A percentile compares a stretch with the other conserved stretches of the same genome.
These are phyloP conservation scores for Fistularia commersonii DNA, from an alignment of 2,797 vertebrate genomes.

Conservation along the genomic window DNA sequence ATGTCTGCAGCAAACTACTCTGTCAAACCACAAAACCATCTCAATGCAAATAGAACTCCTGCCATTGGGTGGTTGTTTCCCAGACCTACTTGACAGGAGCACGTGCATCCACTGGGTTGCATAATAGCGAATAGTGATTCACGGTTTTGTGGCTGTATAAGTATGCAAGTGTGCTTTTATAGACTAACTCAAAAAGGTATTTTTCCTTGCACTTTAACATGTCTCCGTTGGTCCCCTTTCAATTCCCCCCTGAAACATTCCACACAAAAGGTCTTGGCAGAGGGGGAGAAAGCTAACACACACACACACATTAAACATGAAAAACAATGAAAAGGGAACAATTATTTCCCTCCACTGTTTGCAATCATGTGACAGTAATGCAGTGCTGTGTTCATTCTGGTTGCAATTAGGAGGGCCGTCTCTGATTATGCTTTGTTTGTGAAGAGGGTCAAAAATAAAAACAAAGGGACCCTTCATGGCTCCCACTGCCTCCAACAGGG, in stretches of 20 bases:
- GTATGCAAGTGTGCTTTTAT: constrained; percentile 1
- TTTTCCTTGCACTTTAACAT: constrained; percentile 24
- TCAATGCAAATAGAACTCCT: constrained; percentile 60
- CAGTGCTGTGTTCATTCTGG: constrained; percentile 45
- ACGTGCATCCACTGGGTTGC: constrained; percentile 8
- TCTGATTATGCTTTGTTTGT: constrained; percentile 40
- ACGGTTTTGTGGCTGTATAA: constrained; percentile 5
- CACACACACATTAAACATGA: constrained; percentile 6
- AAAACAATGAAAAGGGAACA: constrained; percentile 48
- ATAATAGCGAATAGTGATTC: neutral
- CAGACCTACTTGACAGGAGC: neutral
- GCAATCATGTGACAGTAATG: constrained; percentile 59
- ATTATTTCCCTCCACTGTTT: constrained; percentile 52
- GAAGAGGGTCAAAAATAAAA: constrained; percentile 46
- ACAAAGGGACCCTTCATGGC: constrained; percentile 22
- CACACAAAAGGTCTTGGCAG: constrained; percentile 39
- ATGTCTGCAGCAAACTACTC: constrained; percentile 57
- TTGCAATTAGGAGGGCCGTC: constrained; percentile 52
- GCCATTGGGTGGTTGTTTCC: constrained; percentile 4
- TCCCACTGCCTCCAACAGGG: constrained; percentile 16
- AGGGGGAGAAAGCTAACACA: constrained; percentile 8
- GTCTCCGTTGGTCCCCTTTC: constrained; percentile 23
- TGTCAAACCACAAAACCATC: constrained; percentile 60
- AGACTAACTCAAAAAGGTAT: constrained; percentile 10
- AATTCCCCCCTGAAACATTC: constrained; percentile 33